Evolutionary conservation across 2,888 invertebrate species (phyloP).

Genomic region (Xestia xanthographa): DNA sequence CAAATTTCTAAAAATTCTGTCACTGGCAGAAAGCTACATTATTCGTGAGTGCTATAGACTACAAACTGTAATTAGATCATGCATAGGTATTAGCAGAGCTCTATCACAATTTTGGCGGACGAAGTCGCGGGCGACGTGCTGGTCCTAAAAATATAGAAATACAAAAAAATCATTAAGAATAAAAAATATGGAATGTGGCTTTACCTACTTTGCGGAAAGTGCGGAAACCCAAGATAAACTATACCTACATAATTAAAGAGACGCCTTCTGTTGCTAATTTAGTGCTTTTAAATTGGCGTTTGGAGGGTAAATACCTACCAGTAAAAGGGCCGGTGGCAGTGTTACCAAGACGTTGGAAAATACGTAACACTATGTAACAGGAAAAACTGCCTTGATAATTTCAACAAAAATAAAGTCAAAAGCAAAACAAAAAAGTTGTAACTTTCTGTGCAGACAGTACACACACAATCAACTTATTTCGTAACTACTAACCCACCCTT

Average conservation of each 20-base stretch:
- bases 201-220: no score
- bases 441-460: constrained; percentile 45
- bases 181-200: no score
- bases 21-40: no score
- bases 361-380: neutral
- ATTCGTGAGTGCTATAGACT: no score
- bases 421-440: constrained; percentile 3
- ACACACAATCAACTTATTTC: constrained; percentile 64
- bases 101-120: no score
- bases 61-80: no score
- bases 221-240: no score
- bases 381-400: neutral
- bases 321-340: neutral
- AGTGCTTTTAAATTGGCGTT: neutral
- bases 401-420: neutral
- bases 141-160: no score
- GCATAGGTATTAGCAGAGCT: no score
- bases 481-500: constrained; percentile 67
- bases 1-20: no score
- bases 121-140: no score
- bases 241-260: neutral
- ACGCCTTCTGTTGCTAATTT: neutral
- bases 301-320: neutral
- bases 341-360: neutral
- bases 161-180: no score